Evolutionary conservation across 2,797 vertebrate species (phyloP), one percentile per base, ranked within the genome.

Genomic region (Ctenochaetus hawaiiensis): DNA sequence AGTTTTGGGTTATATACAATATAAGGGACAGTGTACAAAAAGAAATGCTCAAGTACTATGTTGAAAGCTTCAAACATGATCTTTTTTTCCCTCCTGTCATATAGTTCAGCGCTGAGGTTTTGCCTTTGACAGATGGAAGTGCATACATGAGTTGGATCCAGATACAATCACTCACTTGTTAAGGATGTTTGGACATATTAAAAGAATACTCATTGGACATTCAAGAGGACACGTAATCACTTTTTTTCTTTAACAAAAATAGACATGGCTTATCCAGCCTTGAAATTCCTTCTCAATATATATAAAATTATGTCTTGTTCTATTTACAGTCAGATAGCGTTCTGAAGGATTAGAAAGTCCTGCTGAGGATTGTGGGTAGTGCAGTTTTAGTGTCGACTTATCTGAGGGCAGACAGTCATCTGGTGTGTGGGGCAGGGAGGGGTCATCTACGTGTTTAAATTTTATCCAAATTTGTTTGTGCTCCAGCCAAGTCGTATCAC

Each of bases 181-280:
- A 90, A 89, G 83, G 84, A 92, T 83, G 67, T 86, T 81, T 80
- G 87, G 82, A 94, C 89, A 81, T 90, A 60, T 85, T 94, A 90
- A 91, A 93, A 93, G 86, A 91, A 93, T 89, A 94, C 83, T 92
- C 70, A 82, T 88, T 47, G 75, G 81, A 94, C 93, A 93, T 94
- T 94, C 91, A 93, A 90, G 90, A 94, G 87, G 87, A 93, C 93
- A 89, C 75, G 22, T 85, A 82, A 89, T 91, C 86, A 91, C 87
- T 82, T 92, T 89, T 85, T 89, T 87, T 86, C 89, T 89, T 94
- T 95, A 96, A 95, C 94, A 96, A 96, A 96, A 96, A 96, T 96
- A 96, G 95, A 96, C 94, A 88, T 1, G 93, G 95, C 95, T 94
- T 92, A 78, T 93, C 94, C 95, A 94, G 94, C 95, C 94, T 94